Base-by-base conservation (phyloP, 2,797 vertebrate genomes). In the Artibeus jamaicensis region DNA sequence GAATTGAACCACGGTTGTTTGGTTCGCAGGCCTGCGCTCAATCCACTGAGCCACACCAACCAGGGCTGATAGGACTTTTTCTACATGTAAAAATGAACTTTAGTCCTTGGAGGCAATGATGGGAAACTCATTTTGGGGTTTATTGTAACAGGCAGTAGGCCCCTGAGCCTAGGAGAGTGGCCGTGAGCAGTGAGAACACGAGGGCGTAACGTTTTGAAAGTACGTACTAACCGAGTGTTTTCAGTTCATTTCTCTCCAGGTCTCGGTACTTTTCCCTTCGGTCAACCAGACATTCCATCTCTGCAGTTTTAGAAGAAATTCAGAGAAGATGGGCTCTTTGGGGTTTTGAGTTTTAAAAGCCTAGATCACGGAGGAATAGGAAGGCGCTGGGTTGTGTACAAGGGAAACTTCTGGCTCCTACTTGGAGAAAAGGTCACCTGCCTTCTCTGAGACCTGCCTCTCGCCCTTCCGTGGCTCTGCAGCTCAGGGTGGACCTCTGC, bases 341-440 rank as follows among this genome's bases (percentile, higher is more conserved):
- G 77, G 59, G 34, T 62, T 96, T 81, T 77, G 77, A 76, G 46
- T 86, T 86, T 42, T 62, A 32, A 59, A 85, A 92, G 6, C 14
- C 1, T 9, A 21, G 48, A 26, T 46, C 21, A 62, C 22, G 59
- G 81, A 81, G 67, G 74, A 77, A 39, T 15, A 42, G 26, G 57
- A 65, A 95, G 21, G 21, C 6, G 32, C 29, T 29, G 73, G 48
- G 57, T 55, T 32, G 48, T 2, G 0, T 48, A 34, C 2, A 10
- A 74, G 32, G 16, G 62, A 74, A 67, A 24, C 22, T 1, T 22
- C 24, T 16, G 44, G n/a, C 9, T 93, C n/a, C 7, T 76, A 9
- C 2, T 1, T 12, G 46, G 19, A 53, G 44, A 81, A 14, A 26
- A 48, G 48, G 3, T 26, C 3, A 15, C 6, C 48, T 6, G 19